A percentile compares a stretch with the other conserved stretches of the same genome.
Conservation (phyloP, 2,113 vertebrate genomes). For the Sakesphorus luctuosus region DNA sequence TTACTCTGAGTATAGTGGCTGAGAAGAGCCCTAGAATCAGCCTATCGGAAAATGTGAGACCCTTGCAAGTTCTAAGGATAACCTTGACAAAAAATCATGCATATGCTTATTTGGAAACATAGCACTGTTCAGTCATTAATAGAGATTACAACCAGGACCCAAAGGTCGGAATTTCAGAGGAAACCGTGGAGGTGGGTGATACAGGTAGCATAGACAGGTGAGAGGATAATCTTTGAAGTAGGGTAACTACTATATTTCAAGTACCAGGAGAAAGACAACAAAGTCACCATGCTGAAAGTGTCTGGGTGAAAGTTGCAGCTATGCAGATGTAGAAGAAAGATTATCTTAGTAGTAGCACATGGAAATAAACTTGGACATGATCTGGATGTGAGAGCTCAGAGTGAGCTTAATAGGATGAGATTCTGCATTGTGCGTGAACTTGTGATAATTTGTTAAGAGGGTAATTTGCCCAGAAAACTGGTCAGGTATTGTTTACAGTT, state of each 20-base stretch:
- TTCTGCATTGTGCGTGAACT: neutral
- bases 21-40: neutral
- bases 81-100: neutral
- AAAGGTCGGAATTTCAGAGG: neutral
- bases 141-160: neutral
- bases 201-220: neutral
- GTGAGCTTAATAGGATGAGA: neutral
- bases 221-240: neutral
- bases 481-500: neutral
- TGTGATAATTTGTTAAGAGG: neutral
- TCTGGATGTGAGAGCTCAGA: neutral
- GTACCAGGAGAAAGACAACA: neutral
- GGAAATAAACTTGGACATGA: neutral
- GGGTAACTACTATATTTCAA: neutral
- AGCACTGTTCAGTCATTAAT: neutral
- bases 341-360: neutral
- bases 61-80: neutral
- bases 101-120: neutral
- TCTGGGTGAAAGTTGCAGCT: neutral
- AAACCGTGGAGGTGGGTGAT: neutral
- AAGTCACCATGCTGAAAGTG: neutral
- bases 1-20: neutral
- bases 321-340: neutral
- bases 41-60: neutral
- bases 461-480: neutral